Percentiles rank a stretch among this genome's conserved stretches.
These are phyloP conservation scores for Callopanchax toddi DNA, from an alignment of 2,113 vertebrate species.

Conservation along the genomic window DNA sequence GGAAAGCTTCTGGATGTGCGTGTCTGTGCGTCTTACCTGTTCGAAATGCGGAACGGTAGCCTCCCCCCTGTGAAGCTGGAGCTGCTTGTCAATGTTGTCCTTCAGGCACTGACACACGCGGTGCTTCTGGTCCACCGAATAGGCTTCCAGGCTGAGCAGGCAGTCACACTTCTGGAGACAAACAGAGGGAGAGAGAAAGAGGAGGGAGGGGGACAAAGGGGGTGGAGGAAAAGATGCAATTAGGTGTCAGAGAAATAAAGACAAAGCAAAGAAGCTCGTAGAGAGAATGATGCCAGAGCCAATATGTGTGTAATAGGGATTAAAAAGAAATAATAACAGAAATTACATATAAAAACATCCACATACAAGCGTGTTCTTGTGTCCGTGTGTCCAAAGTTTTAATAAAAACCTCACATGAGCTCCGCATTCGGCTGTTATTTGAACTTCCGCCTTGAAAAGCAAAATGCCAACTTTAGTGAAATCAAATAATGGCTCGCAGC, in stretches of 20 bases:
- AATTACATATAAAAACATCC: neutral
- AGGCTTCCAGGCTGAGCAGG: conserved; percentile 95
- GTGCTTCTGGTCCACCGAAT: conserved; percentile 93
- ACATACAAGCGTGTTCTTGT: neutral
- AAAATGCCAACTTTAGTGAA: conserved; percentile 62
- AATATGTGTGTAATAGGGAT: too few relatives aligned
- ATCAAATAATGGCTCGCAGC: conserved; percentile 48
- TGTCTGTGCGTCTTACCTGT: conserved; percentile 82
- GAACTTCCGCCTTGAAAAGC: neutral
- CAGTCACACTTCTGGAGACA: conserved; percentile 90
- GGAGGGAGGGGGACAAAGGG: conserved; percentile 21
- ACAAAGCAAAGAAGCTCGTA: conserved; percentile 12
- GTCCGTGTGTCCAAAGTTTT: too few relatives aligned
- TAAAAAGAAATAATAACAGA: conserved; percentile 8
- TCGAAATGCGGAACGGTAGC: conserved; percentile 66
- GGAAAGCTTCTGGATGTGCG: conserved; percentile 1
- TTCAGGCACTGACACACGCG: conserved; percentile 95
- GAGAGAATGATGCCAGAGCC: neutral
- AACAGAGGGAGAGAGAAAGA: conserved; percentile 31
- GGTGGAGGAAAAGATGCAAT: conserved; percentile 52
- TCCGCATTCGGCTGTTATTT: conserved; percentile 7
- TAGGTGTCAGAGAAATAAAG: conserved; percentile 41
- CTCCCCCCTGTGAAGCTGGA: conserved; percentile 82
- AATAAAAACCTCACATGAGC: neutral
- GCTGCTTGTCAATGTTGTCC: conserved; percentile 93